Evolutionary conservation across 2,888 invertebrate genomes (phyloP).

Genomic region (Tipula helvola): DNA sequence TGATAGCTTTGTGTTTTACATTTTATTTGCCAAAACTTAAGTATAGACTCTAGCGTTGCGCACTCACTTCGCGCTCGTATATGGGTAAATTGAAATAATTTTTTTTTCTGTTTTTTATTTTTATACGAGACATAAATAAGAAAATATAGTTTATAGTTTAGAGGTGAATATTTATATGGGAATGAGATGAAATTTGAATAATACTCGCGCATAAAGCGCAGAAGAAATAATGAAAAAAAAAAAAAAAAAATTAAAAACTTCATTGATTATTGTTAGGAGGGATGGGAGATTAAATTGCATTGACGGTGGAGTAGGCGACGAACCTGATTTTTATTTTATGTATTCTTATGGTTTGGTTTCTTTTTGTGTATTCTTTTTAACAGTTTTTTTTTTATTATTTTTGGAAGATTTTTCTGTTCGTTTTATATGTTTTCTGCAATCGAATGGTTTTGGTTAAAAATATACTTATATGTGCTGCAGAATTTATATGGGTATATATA

Average conservation of each 20-base stretch:
- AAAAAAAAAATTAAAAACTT: neutral
- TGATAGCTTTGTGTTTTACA: neutral
- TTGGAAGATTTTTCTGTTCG: neutral
- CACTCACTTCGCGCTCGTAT: neutral
- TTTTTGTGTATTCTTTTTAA: neutral
- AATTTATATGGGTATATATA: too few species aligned
- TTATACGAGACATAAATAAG: neutral
- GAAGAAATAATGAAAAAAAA: neutral
- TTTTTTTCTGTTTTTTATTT: neutral
- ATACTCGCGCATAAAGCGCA: neutral
- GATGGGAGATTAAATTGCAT: neutral
- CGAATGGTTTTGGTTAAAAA: neutral
- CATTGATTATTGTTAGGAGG: constrained; percentile 4
- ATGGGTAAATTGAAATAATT: neutral
- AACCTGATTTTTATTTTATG: neutral
- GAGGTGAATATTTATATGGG: constrained; percentile 4
- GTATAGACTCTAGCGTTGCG: neutral
- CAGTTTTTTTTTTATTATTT: neutral
- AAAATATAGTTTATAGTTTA: constrained; percentile 4
- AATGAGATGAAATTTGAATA: neutral
- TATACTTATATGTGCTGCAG: neutral
- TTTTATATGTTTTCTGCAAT: neutral
- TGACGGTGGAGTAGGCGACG: neutral
- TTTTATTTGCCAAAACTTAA: neutral
- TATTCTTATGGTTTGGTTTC: neutral